phyloP scores from a whole-genome alignment of 1,140 invertebrate genomes.

The Nephotettix cincticeps region DNA sequence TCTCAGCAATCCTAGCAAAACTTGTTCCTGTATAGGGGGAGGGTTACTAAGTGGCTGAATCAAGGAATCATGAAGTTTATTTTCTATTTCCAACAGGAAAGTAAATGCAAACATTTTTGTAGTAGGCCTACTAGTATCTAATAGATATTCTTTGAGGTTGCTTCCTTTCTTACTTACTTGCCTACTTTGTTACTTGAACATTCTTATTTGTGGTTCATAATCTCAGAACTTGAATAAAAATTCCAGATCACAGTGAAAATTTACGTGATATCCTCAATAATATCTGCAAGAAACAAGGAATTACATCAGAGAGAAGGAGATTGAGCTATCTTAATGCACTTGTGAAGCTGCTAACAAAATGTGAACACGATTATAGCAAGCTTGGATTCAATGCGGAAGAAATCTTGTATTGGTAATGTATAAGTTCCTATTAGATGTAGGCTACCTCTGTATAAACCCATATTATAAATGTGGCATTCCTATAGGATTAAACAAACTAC shows the following conservation, averaged over 20 bases:
- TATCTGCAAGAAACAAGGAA: slow-evolving; percentile 56
- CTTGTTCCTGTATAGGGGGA: too few species aligned
- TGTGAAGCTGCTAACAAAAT: slow-evolving; percentile 71
- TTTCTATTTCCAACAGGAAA: too few species aligned
- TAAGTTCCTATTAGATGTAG: neutral
- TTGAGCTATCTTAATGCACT: slow-evolving; percentile 79
- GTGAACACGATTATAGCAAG: slow-evolving; percentile 56
- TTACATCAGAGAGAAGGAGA: slow-evolving; percentile 62
- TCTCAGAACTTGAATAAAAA: too few species aligned
- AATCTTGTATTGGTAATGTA: slow-evolving; percentile 77
- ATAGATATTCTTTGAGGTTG: too few species aligned
- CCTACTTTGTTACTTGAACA: too few species aligned
- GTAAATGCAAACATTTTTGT: too few species aligned
- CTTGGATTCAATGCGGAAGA: slow-evolving; percentile 73
- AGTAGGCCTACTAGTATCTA: too few species aligned
- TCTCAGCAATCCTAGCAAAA: too few species aligned
- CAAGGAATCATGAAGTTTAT: too few species aligned
- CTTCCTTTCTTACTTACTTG: too few species aligned
- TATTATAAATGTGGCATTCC: neutral
- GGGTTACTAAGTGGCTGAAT: too few species aligned
- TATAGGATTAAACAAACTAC: neutral
- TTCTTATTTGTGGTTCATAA: too few species aligned
- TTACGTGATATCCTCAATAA: slow-evolving; percentile 61
- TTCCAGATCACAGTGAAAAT: slow-evolving; percentile 58
- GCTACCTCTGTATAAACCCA: neutral